These are phyloP conservation scores for Lemur catta DNA, from an alignment of 2,797 vertebrate species.

Conservation along the genomic window DNA sequence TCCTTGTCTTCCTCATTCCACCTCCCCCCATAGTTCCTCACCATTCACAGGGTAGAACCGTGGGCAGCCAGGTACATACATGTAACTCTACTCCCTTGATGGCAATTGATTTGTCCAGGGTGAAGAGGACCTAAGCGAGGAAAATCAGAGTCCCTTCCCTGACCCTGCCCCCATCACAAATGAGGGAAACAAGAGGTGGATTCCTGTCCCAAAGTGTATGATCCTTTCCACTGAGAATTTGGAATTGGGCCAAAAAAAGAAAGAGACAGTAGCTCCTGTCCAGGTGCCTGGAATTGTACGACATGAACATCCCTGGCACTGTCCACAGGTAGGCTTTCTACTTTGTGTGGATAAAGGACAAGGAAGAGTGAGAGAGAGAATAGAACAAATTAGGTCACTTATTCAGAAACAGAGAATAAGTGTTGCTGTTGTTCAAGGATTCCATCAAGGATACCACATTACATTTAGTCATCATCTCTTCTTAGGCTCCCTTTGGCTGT, in stretches of 20 bases:
- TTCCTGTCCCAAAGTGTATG: not conserved
- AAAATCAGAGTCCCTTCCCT: not conserved
- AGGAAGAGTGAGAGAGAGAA: not conserved
- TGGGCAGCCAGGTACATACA: not conserved
- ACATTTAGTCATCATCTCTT: not conserved
- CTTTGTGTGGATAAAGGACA: not conserved
- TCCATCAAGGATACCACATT: not conserved
- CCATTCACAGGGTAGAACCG: not conserved
- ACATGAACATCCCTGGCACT: not conserved
- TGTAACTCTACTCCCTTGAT: not conserved
- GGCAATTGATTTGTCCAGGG: not conserved
- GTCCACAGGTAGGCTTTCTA: not conserved
- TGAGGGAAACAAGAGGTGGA: not conserved
- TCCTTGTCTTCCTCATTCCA: not conserved
- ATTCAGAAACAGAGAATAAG: not conserved
- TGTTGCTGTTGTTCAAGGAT: not conserved
- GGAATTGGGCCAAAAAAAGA: not conserved
- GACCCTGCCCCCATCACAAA: not conserved
- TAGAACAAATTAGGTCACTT: not conserved
- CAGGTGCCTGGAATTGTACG: not conserved
- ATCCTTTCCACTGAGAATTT: not conserved
- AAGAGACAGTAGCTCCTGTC: not conserved
- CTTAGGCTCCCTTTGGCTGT: not conserved
- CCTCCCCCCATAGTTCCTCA: not conserved
- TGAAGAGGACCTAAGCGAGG: not conserved